Evolutionary conservation across 2,113 vertebrate genomes (phyloP).

Genomic region (Monopterus albus): DNA sequence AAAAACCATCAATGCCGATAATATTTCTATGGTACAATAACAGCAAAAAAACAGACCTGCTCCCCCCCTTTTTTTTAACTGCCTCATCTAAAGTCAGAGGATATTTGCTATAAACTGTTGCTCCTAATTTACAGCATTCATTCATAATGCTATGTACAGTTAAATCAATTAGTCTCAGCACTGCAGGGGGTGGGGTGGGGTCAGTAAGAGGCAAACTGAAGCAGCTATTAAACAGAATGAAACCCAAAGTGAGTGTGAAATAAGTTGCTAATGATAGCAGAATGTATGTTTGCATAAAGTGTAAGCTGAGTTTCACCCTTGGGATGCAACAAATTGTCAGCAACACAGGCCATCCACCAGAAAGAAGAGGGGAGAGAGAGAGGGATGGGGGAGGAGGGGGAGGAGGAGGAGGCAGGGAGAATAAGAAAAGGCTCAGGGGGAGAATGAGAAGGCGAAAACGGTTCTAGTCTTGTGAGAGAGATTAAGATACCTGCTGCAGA

Average conservation of each 20-base stretch:
- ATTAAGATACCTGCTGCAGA: slow-evolving; percentile 58
- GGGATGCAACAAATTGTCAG: slow-evolving; percentile 58
- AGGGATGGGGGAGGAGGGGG: slow-evolving; percentile 13
- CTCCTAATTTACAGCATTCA: slow-evolving; percentile 35
- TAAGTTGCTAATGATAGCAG: slow-evolving; percentile 68
- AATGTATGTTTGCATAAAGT: slow-evolving; percentile 65
- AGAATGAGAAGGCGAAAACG: slow-evolving; percentile 11
- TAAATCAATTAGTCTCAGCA: slow-evolving; percentile 51
- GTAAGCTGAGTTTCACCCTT: slow-evolving; percentile 30
- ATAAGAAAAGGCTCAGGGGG: slow-evolving; percentile 9
- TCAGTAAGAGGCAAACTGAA: slow-evolving; percentile 33
- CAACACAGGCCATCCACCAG: slow-evolving; percentile 16
- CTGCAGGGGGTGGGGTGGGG: slow-evolving; percentile 22
- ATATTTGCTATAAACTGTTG: slow-evolving; percentile 7
- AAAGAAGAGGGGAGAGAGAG: slow-evolving; percentile 2
- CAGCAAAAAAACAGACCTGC: not conserved
- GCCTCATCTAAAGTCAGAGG: slow-evolving; percentile 18
- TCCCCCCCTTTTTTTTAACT: slow-evolving; percentile 21
- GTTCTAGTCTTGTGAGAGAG: slow-evolving; percentile 21
- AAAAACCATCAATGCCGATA: too few relatives aligned
- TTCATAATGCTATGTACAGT: slow-evolving; percentile 30
- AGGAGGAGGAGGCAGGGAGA: slow-evolving; percentile 12
- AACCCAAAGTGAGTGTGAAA: slow-evolving; percentile 64
- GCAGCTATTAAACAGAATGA: slow-evolving; percentile 48
- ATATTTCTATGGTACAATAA: not conserved